These are phyloP conservation scores for Glaucidium brasilianum DNA, from an alignment of 2,113 vertebrate genomes.

Conservation along the genomic window DNA sequence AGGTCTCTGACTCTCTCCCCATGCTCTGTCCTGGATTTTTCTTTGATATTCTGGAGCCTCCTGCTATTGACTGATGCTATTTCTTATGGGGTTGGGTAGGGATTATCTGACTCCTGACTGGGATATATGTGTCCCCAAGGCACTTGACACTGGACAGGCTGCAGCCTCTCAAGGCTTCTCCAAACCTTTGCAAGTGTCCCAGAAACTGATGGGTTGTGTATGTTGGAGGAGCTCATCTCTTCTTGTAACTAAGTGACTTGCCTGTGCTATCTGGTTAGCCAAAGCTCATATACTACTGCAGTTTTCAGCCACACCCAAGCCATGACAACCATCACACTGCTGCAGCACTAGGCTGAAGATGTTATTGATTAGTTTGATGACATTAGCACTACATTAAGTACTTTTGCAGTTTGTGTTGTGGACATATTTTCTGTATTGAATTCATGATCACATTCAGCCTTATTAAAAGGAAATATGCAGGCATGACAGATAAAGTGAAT, in stretches of 20 bases:
- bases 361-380: neutral
- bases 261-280: neutral
- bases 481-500: neutral
- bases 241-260: rapidly evolving
- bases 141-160: rapidly evolving
- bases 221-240: neutral
- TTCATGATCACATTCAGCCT: neutral
- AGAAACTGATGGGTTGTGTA: neutral
- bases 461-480: neutral
- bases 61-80: neutral
- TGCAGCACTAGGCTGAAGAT: neutral
- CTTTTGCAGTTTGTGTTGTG: neutral
- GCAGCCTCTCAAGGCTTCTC: neutral
- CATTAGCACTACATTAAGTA: neutral
- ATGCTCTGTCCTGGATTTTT: neutral
- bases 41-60: neutral
- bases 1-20: neutral
- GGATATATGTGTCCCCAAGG: no score
- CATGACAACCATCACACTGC: no score
- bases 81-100: no score
- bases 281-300: rapidly evolving
- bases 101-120: rapidly evolving
- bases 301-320: neutral
- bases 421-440: neutral
- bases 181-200: neutral